phyloP scores from a whole-genome alignment of 2,797 vertebrate species.

The Dendrocincla tyrannina region DNA sequence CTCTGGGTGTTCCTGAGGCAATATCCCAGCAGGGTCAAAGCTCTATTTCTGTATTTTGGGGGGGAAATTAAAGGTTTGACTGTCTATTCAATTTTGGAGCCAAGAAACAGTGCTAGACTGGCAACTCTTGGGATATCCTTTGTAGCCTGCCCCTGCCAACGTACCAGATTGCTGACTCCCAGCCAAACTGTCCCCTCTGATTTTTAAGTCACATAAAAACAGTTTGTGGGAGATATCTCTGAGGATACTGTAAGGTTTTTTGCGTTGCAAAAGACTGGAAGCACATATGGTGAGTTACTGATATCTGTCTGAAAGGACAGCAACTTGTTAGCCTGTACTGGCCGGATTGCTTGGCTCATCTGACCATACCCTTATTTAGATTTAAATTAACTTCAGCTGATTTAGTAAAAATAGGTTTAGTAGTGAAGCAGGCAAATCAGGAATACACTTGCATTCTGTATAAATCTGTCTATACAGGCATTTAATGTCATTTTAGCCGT shows the following conservation, averaged over 20 bases:
- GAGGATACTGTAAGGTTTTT: neutral
- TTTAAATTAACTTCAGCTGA: slow-evolving; percentile 32
- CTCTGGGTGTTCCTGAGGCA: neutral
- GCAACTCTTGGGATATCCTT: slow-evolving; percentile 28
- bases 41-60: neutral
- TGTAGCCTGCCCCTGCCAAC: slow-evolving; percentile 20
- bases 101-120: slow-evolving; percentile 17
- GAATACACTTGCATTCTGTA: neutral
- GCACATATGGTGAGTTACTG: slow-evolving; percentile 2
- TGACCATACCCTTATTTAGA: slow-evolving; percentile 31
- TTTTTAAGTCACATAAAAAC: slow-evolving; percentile 25
- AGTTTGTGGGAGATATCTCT: slow-evolving; percentile 39
- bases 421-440: slow-evolving; percentile 1
- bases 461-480: neutral
- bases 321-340: slow-evolving; percentile 2
- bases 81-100: neutral
- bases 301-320: neutral
- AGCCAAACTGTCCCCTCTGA: slow-evolving; percentile 50
- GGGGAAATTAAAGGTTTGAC: neutral
- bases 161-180: slow-evolving; percentile 30
- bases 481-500: neutral
- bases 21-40: neutral
- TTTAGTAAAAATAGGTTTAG: slow-evolving; percentile 21
- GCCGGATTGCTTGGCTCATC: neutral
- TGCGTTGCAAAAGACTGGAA: neutral